Percentiles rank a stretch among this genome's conserved stretches.
Evolutionary conservation across 35 echinoderm and acorn worm species (phyloP).

Genomic region (Heliocidaris erythrogramma): DNA sequence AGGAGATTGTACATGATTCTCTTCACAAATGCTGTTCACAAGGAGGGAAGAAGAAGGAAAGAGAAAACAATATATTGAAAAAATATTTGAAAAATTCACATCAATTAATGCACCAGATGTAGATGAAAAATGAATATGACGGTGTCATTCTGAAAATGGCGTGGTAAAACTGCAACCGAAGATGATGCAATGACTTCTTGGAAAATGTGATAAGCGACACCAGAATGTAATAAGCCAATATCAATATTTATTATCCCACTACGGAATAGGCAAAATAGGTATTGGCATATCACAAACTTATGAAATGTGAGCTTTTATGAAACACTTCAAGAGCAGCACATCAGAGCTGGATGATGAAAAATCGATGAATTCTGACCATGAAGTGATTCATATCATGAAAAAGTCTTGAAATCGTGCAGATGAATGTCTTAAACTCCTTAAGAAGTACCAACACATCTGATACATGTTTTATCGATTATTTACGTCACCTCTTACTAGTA

Average conservation of each 20-base stretch:
- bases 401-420: not conserved
- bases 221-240: not conserved
- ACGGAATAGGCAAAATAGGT: not conserved
- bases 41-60: not conserved
- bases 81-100: not conserved
- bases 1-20: conserved; percentile 16
- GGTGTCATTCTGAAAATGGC: not conserved
- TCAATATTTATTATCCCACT: not conserved
- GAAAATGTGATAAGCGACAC: not conserved
- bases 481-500: not conserved
- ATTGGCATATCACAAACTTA: not conserved
- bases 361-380: not conserved
- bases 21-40: conserved; percentile 13
- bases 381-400: not conserved
- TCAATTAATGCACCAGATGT: not conserved
- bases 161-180: not conserved
- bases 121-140: not conserved
- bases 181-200: not conserved
- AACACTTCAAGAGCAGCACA: not conserved
- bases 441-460: too few relatives aligned
- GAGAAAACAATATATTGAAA: not conserved
- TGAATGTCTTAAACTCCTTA: not conserved
- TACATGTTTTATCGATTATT: too few relatives aligned
- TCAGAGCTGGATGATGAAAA: too few relatives aligned
- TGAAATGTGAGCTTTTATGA: not conserved